Base-by-base conservation (phyloP, 2,113 vertebrate genomes). In the Lonchura striata region DNA sequence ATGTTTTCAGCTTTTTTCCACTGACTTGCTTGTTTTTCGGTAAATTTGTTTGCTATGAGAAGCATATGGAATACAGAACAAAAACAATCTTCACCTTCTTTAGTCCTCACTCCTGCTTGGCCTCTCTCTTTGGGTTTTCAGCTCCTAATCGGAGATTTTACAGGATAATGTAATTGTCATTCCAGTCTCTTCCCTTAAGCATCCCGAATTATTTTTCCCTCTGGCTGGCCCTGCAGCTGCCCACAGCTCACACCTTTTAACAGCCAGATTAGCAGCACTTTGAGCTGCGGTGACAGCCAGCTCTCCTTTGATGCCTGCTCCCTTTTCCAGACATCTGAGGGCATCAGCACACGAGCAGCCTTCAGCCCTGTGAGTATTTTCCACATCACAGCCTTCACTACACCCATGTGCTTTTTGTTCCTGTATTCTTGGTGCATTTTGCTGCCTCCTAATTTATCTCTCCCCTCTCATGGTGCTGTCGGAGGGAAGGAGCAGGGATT, bases 381-480 rank as follows among this genome's bases (percentile, higher is more conserved):
- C 71, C 50, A 14, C 37, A 27, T 44, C 53, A 2, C 30, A 6
- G 57, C 33, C 71, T 54, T 25, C 56, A 3, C 8, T 0, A 47
- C 35, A 24, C 61, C 17, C 7, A 0, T 1, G 17, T 42, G 41
- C 41, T 68, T 75, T 76, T 60, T 46, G 16, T 53, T 78, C 39
- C 0, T 15, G 1, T 30, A 1, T 56, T 81, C 61, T n/a, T 11
- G 23, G 7, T 60, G 56, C 3, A 0, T 69, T 88, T 90, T 24
- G 4, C 63, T 80, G 52, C 82, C 72, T 92, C 74, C 8, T 61
- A 0, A 3, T 83, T 76, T 35, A 1, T 78, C 50, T 72, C 56
- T 35, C 42, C 27, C 28, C 6, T 41, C 54, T 53, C 6, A 0
- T 16, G 12, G 0, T 22, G 37, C 49, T 35, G 70, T 31, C 0